phyloP scores from a whole-genome alignment of 2,113 vertebrate genomes.

The Takifugu bimaculatus region DNA sequence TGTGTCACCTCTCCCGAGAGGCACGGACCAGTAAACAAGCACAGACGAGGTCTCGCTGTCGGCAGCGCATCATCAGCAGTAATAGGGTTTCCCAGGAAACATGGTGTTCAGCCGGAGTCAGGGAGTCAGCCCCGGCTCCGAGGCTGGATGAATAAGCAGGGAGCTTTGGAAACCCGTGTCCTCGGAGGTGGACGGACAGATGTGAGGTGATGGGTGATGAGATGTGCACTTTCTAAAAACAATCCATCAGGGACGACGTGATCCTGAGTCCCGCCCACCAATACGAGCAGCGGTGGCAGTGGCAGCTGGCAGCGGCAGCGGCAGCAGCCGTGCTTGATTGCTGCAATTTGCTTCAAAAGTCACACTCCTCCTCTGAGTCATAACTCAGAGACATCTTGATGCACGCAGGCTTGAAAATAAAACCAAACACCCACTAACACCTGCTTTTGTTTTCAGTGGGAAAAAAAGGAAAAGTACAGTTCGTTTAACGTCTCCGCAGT shows the following conservation, averaged over 20 bases:
- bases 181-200: not conserved
- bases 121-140: too few species aligned
- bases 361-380: not conserved
- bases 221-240: not conserved
- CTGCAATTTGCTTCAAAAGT: constrained; percentile 4
- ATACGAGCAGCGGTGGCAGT: not conserved
- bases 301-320: not conserved
- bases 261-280: constrained; percentile 1
- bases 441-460: not conserved
- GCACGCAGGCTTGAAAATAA: not conserved
- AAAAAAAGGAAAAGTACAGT: not conserved
- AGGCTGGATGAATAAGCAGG: too few species aligned
- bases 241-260: not conserved
- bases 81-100: constrained; percentile 45
- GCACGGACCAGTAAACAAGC: constrained; percentile 43
- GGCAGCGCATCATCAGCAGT: constrained; percentile 34
- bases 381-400: not conserved
- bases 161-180: not conserved
- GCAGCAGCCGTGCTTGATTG: not conserved
- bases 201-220: not conserved
- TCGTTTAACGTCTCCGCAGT: not conserved
- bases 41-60: constrained; percentile 26
- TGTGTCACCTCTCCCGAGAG: constrained; percentile 57
- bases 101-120: not conserved
- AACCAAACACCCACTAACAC: not conserved